Evolutionary conservation across 2,888 invertebrate genomes (phyloP), one percentile per base, ranked within the genome.

Genomic region (Halictus quadricinctus): DNA sequence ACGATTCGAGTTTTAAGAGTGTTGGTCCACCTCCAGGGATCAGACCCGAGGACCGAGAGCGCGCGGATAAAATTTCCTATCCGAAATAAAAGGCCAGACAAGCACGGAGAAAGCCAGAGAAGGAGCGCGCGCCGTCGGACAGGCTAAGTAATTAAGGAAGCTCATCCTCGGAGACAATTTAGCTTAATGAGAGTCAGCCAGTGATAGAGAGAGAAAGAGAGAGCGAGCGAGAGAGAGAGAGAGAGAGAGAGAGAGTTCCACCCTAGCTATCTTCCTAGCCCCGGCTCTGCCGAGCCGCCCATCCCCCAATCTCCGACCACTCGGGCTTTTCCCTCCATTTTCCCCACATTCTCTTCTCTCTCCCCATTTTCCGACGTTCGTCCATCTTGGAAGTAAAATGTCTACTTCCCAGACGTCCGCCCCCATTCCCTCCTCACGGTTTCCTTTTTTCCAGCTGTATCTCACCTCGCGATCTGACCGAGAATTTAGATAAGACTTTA

Each of bases 121-220:
- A 29, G 29, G 64, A 64, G 64, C 64, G 66, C 66, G 43, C 41
- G 85, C 50, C 64, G 69, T 72, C 77, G 82, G 88, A 88, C 89
- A 85, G 89, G 87, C 90, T 89, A 89, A 93, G 93, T 94, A 94
- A 94, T 94, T 94, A 94, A 94, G 93, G 93, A 91, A 93, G 93
- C 93, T 94, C 93, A 93, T 94, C 93, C 92, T 92, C 90, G 90
- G 92, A 93, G 94, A 94, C 94, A 94, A 94, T 94, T 94, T 92
- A 93, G 92, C 93, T 94, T 94, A 93, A 94, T 94, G 94, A 94
- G 93, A 93, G 91, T 83, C 92, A 91, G 91, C 88, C 89, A 88
- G 66, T n/a, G 54, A 43, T 8, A 43, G 43, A 43, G 43, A 43
- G 43, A 43, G 43, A 43, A 8, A 43, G 43, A 43, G n/a, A 54